phyloP scores from a whole-genome alignment of 1,140 invertebrate genomes.

The Drosophila burlai region DNA sequence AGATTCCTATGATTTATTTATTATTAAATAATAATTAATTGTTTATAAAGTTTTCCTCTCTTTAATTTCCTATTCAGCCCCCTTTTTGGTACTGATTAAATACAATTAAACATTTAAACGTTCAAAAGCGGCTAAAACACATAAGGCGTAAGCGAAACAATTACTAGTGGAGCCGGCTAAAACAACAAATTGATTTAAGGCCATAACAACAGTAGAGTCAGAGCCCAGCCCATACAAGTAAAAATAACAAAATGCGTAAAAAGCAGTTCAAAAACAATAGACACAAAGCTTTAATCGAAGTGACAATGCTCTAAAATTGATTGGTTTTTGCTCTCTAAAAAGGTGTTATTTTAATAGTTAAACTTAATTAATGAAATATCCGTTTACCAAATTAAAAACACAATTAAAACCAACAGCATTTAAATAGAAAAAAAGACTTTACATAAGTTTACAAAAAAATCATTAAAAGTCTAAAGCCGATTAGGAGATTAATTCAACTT shows the following conservation, averaged over 20 bases:
- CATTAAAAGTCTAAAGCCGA: too few species aligned
- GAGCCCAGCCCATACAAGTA: conserved; percentile 27
- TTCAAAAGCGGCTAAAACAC: conserved; percentile 5
- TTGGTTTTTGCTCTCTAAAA: neutral
- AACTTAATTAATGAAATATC: conserved; percentile 5
- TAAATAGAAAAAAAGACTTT: neutral
- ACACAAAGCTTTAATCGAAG: conserved; percentile 7
- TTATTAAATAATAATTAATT: neutral
- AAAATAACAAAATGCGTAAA: conserved; percentile 14
- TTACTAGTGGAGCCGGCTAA: conserved; percentile 31
- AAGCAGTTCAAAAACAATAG: neutral
- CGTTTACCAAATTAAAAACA: neutral
- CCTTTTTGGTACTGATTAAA: conserved; percentile 1
- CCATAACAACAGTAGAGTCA: conserved; percentile 41
- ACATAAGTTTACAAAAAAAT: neutral
- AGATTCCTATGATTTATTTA: neutral
- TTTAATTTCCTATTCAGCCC: neutral
- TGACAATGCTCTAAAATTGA: conserved; percentile 25
- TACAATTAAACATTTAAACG: neutral
- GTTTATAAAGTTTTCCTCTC: neutral
- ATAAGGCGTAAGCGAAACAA: conserved; percentile 23
- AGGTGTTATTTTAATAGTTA: conserved; percentile 5
- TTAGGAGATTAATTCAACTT: neutral
- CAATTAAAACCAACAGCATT: neutral
- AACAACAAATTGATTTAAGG: conserved; percentile 44